phyloP scores from a whole-genome alignment of 2,113 vertebrate species.

The human (Homo sapiens) region GRCh38 chr1:201903001-201903500 shows the following conservation, averaged over 20 bases:
- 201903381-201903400: not conserved
- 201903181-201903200: slow-evolving; percentile 59
- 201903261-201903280: not conserved
- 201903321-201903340: not conserved
- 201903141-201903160: not conserved
- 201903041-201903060: not conserved
- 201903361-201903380: not conserved
- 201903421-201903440: not conserved
- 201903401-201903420: too few species aligned
- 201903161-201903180: not conserved
- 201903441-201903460: not conserved
- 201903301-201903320: not conserved
- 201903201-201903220: slow-evolving; percentile 60
- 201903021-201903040: not conserved
- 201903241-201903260: slow-evolving; percentile 69
- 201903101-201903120: rapidly evolving
- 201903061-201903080: too few species aligned
- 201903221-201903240: slow-evolving; percentile 71
- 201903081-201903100: rapidly evolving
- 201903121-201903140: rapidly evolving
- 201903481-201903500: not conserved
- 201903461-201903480: not conserved
- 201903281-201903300: slow-evolving; percentile 15
- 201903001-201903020: not conserved
- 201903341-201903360: not conserved